Base-by-base conservation (phyloP, 2,113 vertebrate genomes). In the Carassius gibelio region DNA sequence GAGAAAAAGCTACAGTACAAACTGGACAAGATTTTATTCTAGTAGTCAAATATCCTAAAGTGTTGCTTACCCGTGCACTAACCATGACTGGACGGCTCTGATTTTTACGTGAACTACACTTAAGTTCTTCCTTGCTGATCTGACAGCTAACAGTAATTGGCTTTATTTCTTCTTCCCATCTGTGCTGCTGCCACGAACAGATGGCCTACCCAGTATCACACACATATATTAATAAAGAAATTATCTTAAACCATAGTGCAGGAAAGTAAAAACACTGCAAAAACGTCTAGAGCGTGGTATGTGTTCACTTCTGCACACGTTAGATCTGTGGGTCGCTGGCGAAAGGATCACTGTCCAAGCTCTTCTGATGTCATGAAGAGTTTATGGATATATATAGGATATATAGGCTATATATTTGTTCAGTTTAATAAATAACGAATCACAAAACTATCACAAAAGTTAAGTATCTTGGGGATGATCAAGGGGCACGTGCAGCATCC, bases 91-190 rank as follows among this genome's bases (percentile, higher is more conserved):
- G 55, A 57, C 50, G 55, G 8, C 38, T 66, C 55, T 55, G 48
- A 19, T 64, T 55, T 79, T 77, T 82, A 30, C 74, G 86, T 48
- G 45, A 84, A 48, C 45, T 48, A 11, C 45, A 48, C 45, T 48
- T 48, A 48, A 74, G 21, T 7, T 45, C 9, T 5, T 89, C 48
- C 80, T 55, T 85, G 88, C 72, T 62, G 76, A 89, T 75, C 85
- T 81, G 87, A 87, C 85, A 89, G 87, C 85, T 85, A 86, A 52
- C 78, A 66, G 81, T 91, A 90, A 89, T 90, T 91, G 88, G 84
- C 72, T 85, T 89, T 86, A 90, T 90, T 84, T 86, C 72, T 86
- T 82, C 79, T 45, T 88, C 88, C 88, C 87, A 89, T 93, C 91
- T 92, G 90, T 90, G 85, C 75, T 66, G 52, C 72, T 75, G 78